Percentiles rank a stretch among this genome's conserved stretches.
phyloP scores from a whole-genome alignment of 2,888 invertebrate genomes.

The Phortica magna region DNA sequence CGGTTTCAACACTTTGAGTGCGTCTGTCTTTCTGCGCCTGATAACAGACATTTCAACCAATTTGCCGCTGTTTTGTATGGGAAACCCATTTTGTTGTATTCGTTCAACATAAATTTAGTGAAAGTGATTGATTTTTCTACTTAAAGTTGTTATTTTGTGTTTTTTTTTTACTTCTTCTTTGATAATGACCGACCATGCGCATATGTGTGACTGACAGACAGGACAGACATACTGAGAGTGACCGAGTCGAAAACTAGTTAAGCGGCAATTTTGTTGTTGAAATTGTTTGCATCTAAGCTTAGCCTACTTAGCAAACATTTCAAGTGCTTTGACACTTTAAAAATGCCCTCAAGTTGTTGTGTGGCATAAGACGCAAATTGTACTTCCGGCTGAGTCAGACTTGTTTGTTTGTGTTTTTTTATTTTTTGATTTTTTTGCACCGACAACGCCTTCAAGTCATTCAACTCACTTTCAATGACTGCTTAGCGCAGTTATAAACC shows the following conservation, averaged over 20 bases:
- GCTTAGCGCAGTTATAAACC: neutral
- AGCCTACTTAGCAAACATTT: constrained; percentile 1
- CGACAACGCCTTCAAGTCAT: constrained; percentile 2
- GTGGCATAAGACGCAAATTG: neutral
- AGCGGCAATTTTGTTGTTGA: neutral
- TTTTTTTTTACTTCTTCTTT: neutral
- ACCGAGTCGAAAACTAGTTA: no score
- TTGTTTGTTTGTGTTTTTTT: neutral
- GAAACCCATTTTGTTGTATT: neutral
- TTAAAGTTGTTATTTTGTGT: constrained; percentile 40
- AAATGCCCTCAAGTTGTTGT: neutral
- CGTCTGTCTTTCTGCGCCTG: neutral
- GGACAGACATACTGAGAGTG: no score
- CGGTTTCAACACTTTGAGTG: constrained; percentile 21
- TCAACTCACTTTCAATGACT: constrained; percentile 25
- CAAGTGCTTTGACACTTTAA: neutral
- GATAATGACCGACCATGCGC: neutral
- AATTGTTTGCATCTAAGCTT: neutral
- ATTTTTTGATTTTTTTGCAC: neutral
- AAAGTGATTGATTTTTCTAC: constrained; percentile 71
- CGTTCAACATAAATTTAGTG: constrained; percentile 60
- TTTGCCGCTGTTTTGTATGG: neutral
- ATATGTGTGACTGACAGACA: no score
- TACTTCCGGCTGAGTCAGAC: neutral
- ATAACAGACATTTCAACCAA: neutral